A percentile compares a stretch with the other conserved stretches of the same genome.
phyloP scores from a whole-genome alignment of 2,797 vertebrate genomes.

The Catamblyrhynchus diadema region DNA sequence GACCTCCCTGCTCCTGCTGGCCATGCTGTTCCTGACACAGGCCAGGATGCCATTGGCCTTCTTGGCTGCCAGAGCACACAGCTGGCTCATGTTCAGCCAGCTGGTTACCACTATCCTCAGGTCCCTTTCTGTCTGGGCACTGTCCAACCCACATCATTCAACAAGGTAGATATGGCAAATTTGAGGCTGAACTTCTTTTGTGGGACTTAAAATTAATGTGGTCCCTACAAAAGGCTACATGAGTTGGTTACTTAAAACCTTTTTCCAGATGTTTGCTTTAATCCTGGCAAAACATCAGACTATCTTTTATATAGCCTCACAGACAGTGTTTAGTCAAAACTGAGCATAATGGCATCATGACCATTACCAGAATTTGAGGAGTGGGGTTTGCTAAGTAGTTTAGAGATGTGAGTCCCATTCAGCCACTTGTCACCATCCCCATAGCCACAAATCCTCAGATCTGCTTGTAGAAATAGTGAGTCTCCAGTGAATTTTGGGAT shows the following conservation, averaged over 20 bases:
- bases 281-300: neutral
- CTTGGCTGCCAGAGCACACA: neutral
- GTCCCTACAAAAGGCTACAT: neutral
- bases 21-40: neutral
- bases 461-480: neutral
- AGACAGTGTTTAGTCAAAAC: neutral
- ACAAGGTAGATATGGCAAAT: neutral
- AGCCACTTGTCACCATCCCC: neutral
- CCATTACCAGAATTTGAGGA: neutral
- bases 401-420: neutral
- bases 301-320: neutral
- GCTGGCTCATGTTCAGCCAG: neutral
- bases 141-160: neutral
- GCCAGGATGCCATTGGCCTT: neutral
- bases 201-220: neutral
- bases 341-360: neutral
- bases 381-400: neutral
- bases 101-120: neutral
- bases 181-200: neutral
- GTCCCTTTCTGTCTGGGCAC: neutral
- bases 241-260: neutral
- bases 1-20: neutral
- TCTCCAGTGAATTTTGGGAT: neutral
- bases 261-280: neutral
- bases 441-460: neutral